phyloP scores from a whole-genome alignment of 92 coral and sea anemone species.

The Bergia puertoricense region DNA sequence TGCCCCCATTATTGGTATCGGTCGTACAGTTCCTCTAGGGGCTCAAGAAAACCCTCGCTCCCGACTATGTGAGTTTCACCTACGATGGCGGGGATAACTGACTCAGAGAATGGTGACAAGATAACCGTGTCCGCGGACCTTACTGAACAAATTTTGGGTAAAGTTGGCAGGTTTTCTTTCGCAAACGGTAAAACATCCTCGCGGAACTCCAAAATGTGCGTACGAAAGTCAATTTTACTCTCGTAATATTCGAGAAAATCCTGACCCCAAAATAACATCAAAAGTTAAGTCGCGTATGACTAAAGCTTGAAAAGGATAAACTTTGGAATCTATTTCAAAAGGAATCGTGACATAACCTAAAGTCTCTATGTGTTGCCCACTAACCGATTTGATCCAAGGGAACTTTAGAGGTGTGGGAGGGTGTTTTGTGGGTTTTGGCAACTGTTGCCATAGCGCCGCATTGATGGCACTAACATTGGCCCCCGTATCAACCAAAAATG shows the following conservation, averaged over 20 bases:
- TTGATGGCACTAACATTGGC: conserved; percentile 49
- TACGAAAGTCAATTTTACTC: conserved; percentile 49
- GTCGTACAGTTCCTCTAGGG: conserved; percentile 24
- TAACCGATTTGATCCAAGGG: conserved; percentile 38
- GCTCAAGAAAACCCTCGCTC: conserved; percentile 29
- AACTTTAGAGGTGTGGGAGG: background rate
- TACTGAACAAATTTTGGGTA: conserved; percentile 28
- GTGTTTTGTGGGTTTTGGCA: conserved; percentile 25
- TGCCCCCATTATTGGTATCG: conserved; percentile 51
- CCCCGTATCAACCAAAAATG: conserved; percentile 50
- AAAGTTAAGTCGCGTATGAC: conserved; percentile 50
- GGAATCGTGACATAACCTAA: conserved; percentile 7
- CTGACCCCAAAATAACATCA: conserved; percentile 64
- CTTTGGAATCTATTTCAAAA: conserved; percentile 44
- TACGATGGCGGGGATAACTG: background rate
- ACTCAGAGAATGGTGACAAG: conserved; percentile 44
- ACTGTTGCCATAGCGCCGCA: conserved; percentile 44
- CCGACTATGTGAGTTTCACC: background rate
- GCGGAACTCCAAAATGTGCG: conserved; percentile 12
- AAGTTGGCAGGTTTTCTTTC: background rate
- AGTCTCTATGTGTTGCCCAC: conserved; percentile 3
- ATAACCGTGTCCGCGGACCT: conserved; percentile 11
- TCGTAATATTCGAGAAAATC: conserved; percentile 65
- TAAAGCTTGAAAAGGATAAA: conserved; percentile 45
- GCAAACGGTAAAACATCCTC: background rate